Evolutionary conservation across 2,888 invertebrate species (phyloP).

Genomic region (Pollenia amentaria): DNA sequence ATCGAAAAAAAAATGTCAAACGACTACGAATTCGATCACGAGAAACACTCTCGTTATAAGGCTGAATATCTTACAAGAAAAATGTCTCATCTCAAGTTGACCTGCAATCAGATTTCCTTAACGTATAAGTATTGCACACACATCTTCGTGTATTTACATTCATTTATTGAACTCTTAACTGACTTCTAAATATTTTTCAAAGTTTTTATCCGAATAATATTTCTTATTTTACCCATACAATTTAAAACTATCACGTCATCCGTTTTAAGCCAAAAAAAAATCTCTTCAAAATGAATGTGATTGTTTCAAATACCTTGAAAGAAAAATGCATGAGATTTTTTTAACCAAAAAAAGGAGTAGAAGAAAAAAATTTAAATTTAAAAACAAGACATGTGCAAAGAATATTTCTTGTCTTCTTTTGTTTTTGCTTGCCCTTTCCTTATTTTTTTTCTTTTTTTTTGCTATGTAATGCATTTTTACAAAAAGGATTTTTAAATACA

Average conservation of each 20-base stretch:
- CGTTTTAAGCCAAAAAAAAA: constrained; percentile 21
- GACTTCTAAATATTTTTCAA: neutral
- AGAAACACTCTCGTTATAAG: no score
- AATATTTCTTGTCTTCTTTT: constrained; percentile 4
- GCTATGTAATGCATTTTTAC: neutral
- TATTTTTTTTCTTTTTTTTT: constrained; percentile 3
- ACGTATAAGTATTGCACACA: neutral
- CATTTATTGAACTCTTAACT: neutral
- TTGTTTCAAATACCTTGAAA: constrained; percentile 51
- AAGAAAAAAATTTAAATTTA: neutral
- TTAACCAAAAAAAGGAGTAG: neutral
- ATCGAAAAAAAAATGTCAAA: no score
- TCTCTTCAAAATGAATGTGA: constrained; percentile 48
- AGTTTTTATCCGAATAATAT: neutral
- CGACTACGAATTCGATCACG: no score
- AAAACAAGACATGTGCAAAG: constrained; percentile 34
- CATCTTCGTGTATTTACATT: neutral
- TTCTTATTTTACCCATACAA: neutral
- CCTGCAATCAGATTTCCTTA: no score
- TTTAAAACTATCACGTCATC: constrained; percentile 9
- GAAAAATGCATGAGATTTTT: constrained; percentile 12
- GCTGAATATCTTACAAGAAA: no score
- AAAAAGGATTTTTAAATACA: neutral
- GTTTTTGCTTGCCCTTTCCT: neutral
- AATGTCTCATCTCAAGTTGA: no score